phyloP scores from a whole-genome alignment of 2,888 invertebrate species.

The Cerastoderma edule region DNA sequence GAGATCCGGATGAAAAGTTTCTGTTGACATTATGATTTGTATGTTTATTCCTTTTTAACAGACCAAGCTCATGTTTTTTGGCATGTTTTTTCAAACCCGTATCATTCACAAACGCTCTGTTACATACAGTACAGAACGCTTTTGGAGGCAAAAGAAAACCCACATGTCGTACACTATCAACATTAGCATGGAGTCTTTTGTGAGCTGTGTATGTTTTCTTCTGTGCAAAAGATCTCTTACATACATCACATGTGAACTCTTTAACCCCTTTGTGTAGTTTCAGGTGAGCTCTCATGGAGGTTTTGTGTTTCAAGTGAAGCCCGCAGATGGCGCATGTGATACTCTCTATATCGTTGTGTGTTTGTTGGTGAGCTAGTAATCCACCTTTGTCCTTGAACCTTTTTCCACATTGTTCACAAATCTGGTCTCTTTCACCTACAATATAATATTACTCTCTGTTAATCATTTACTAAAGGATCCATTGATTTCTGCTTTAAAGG shows the following conservation, averaged over 20 bases:
- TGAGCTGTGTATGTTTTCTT: conserved; percentile 34
- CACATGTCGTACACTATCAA: conserved; percentile 11
- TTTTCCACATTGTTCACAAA: conserved; percentile 52
- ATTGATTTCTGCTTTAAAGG: no score
- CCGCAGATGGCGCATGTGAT: conserved; percentile 36
- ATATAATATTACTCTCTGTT: no score
- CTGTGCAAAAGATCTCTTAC: conserved; percentile 36
- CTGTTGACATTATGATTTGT: no score
- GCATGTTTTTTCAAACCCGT: conserved; percentile 39
- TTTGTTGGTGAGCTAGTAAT: conserved; percentile 30
- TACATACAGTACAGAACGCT: conserved; percentile 42
- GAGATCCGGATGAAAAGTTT: no score
- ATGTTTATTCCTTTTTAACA: conserved; percentile 39
- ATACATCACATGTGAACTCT: conserved; percentile 39
- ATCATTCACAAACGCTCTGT: conserved; percentile 33
- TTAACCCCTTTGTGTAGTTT: conserved; percentile 42
- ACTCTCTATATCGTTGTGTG: conserved; percentile 10
- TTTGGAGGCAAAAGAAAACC: conserved; percentile 27
- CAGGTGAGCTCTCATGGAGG: conserved; percentile 30
- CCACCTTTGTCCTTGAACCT: conserved; percentile 25
- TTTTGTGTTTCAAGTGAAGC: conserved; percentile 24
- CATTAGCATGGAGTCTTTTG: conserved; percentile 29
- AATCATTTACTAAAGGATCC: no score
- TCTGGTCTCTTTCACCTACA: conserved; percentile 29
- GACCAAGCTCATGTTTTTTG: conserved; percentile 41